These are phyloP conservation scores for Meleagris gallopavo DNA, from an alignment of 2,113 vertebrate species.

Conservation along the genomic window DNA sequence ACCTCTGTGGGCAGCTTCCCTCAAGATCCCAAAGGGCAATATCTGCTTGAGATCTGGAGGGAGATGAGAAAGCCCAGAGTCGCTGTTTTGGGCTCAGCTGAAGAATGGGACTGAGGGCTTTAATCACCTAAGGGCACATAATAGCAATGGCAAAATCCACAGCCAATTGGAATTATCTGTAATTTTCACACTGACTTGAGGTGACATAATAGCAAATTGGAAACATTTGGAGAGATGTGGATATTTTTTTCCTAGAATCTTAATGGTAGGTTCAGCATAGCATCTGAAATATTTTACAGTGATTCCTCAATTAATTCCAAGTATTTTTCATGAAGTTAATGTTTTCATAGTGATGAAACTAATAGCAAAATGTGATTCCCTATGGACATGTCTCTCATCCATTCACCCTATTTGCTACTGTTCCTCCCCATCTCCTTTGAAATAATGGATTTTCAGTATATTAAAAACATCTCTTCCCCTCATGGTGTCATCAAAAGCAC, in stretches of 20 bases:
- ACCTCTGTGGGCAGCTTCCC: neutral
- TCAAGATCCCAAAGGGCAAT: neutral
- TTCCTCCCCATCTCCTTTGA: neutral
- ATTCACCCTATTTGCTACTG: constrained; percentile 18
- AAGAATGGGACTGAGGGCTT: neutral
- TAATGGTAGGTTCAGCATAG: neutral
- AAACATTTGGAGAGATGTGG: neutral
- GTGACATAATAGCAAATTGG: neutral
- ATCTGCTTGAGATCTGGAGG: fast-evolving
- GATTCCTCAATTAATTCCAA: neutral
- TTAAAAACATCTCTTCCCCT: constrained; percentile 43
- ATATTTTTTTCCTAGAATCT: neutral
- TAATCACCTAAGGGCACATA: neutral
- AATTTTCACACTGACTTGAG: neutral
- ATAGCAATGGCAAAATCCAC: neutral
- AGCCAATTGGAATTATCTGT: neutral
- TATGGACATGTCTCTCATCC: neutral
- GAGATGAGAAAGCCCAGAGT: neutral
- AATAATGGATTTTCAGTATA: constrained; percentile 26
- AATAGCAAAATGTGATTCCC: constrained; percentile 14
- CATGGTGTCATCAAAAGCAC: constrained; percentile 47
- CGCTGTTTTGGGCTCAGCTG: neutral
- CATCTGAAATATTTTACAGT: neutral
- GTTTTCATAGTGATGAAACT: neutral
- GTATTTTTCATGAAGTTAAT: neutral